phyloP scores from a whole-genome alignment of 1,140 invertebrate genomes.

The Watersipora subatra region DNA sequence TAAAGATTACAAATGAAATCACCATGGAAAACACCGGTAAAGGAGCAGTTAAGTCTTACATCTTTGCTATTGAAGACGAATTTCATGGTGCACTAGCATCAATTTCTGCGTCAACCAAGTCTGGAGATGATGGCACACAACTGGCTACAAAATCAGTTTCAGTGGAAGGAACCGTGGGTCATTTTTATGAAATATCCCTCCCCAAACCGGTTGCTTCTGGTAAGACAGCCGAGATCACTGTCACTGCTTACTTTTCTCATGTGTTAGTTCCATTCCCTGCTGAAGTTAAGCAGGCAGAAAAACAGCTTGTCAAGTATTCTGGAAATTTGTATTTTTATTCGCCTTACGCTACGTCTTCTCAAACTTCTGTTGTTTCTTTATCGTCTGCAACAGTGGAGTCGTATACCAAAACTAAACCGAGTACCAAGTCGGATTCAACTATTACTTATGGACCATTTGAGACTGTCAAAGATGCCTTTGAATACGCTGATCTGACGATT shows the following conservation, averaged over 20 bases:
- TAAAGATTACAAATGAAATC: conserved; percentile 64
- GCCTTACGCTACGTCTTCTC: conserved; percentile 62
- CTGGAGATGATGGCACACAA: not conserved
- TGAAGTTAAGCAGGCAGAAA: conserved; percentile 77
- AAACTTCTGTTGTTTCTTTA: conserved; percentile 66
- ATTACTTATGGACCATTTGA: conserved; percentile 79
- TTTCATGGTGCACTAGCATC: not conserved
- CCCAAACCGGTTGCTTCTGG: conserved; percentile 26
- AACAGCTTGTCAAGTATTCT: conserved; percentile 73
- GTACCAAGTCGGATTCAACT: conserved; percentile 57
- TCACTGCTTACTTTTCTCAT: conserved; percentile 65
- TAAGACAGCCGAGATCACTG: conserved; percentile 42
- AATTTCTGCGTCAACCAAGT: not conserved
- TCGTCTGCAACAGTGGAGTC: conserved; percentile 66
- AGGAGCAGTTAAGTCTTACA: conserved; percentile 52
- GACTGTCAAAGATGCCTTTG: conserved; percentile 51
- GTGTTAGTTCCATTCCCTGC: conserved; percentile 66
- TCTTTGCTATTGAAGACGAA: conserved; percentile 52
- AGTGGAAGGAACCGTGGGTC: conserved; percentile 17
- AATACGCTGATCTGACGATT: conserved; percentile 52
- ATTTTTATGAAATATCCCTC: conserved; percentile 30
- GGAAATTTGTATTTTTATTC: conserved; percentile 72
- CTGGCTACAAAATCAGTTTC: not conserved
- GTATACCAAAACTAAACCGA: conserved; percentile 72
- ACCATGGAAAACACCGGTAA: conserved; percentile 67